Base-by-base conservation (phyloP, 2,888 invertebrate species). In the Mythimna albipuncta region DNA sequence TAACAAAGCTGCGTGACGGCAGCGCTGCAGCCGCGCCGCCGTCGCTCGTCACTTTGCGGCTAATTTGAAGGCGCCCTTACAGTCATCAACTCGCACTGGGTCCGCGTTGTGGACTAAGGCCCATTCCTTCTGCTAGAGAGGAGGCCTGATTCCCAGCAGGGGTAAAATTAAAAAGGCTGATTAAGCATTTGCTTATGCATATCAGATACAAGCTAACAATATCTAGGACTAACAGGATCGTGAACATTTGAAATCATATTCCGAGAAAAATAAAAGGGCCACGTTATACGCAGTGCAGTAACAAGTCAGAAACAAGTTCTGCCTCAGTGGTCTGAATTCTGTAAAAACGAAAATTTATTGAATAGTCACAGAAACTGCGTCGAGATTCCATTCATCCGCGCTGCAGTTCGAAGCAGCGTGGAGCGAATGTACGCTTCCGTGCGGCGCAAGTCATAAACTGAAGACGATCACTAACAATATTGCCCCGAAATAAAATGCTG, bases 311-410 rank as follows among this genome's bases (percentile, higher is more conserved):
- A 21, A 75, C 59, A 59, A 70, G 58, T 72, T 66, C 64, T 63
- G 68, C 62, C 68, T 57, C 44, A 66, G 58, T 69, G 65, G 41
- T 69, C 58, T 76, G 64, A 68, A 76, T 66, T 62, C 70, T 77
- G 63, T 75, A 81, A 77, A 77, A 77, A 77, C 70, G 78, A 81
- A 85, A 72, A 85, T 85, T 88, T 89, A 89, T 88, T 87, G 84
- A 87, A 89, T 85, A 75, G 81, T 83, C 78, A 78, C 72, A 80
- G 81, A 82, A 80, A 81, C 83, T 78, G 75, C 72, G 72, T 72
- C 64, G 70, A 69, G 70, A 66, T 76, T 75, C 82, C 76, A 82
- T 86, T 85, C 85, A 87, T 73, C 54, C 66, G 35, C 62, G 44
- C 67, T 68, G 58, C 81, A 47, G 70, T 54, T 52, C 55, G 26